phyloP scores from a whole-genome alignment of 1,140 invertebrate genomes.

The Drosophila kohkoa region DNA sequence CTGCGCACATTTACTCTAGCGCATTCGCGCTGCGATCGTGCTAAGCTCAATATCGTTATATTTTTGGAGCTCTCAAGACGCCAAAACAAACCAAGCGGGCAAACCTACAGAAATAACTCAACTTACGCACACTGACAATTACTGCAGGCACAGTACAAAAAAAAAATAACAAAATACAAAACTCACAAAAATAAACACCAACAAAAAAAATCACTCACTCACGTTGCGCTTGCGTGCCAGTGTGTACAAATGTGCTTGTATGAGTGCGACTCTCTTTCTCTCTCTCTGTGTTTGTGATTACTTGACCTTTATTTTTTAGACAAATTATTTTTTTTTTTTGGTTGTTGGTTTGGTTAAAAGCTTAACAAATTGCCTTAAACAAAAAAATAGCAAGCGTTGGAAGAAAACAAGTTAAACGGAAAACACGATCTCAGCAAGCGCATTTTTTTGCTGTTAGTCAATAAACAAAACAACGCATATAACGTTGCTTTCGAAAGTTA shows the following conservation, averaged over 20 bases:
- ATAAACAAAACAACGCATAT: background rate
- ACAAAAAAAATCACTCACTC: slow-evolving; percentile 15
- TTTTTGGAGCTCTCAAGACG: slow-evolving; percentile 48
- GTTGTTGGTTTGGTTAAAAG: slow-evolving; percentile 13
- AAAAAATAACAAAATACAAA: background rate
- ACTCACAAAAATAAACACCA: too few species aligned
- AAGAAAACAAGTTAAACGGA: slow-evolving; percentile 11
- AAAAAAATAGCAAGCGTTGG: background rate
- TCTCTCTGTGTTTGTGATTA: background rate
- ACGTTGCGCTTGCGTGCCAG: slow-evolving; percentile 51
- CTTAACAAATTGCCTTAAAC: slow-evolving; percentile 21
- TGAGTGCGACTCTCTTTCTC: background rate
- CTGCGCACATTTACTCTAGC: slow-evolving; percentile 51
- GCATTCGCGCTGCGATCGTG: slow-evolving; percentile 74
- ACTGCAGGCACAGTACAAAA: background rate
- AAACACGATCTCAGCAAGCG: slow-evolving; percentile 2
- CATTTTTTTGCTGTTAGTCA: background rate
- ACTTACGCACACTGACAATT: slow-evolving; percentile 14
- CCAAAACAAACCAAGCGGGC: slow-evolving; percentile 11
- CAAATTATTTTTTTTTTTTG: background rate
- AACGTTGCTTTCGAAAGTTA: slow-evolving; percentile 4
- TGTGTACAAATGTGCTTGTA: slow-evolving; percentile 9
- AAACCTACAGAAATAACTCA: slow-evolving; percentile 9
- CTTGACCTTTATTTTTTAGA: slow-evolving; percentile 33
- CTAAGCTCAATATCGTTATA: slow-evolving; percentile 60